Evolutionary conservation across 2,797 vertebrate genomes (phyloP).

Genomic region (Lemur catta): DNA sequence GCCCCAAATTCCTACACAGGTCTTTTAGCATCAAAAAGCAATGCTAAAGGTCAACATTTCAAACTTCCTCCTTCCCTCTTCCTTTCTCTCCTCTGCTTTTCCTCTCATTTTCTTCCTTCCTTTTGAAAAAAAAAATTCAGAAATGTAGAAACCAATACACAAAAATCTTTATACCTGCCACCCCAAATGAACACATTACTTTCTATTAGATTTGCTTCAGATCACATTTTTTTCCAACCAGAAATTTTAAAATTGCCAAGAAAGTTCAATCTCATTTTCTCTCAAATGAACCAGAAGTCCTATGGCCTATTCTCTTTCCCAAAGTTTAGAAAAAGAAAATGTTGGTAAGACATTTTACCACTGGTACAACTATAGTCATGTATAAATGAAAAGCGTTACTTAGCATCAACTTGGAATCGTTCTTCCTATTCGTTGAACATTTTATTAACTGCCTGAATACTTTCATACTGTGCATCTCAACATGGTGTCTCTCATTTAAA

Average conservation of each 20-base stretch:
- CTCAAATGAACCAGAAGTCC: slow-evolving; percentile 14
- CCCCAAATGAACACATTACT: not conserved
- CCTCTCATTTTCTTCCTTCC: not conserved
- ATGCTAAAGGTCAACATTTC: not conserved
- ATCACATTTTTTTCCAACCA: not conserved
- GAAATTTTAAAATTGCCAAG: not conserved
- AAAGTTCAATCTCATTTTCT: not conserved
- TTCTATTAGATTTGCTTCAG: not conserved
- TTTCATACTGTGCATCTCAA: not conserved
- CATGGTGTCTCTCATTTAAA: fast-evolving
- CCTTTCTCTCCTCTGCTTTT: not conserved
- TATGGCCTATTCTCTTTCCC: not conserved
- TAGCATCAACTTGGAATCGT: not conserved
- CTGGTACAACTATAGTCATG: not conserved
- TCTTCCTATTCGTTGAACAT: not conserved
- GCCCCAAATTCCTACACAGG: not conserved
- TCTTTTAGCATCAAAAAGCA: not conserved
- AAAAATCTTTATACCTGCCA: not conserved
- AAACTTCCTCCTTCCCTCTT: not conserved
- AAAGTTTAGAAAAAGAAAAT: not conserved
- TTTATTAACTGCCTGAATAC: not conserved
- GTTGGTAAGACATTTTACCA: not conserved
- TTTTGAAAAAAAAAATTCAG: not conserved
- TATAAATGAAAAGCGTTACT: not conserved
- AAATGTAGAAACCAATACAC: not conserved